Evolutionary conservation across 2,888 invertebrate species (phyloP), one percentile per base, ranked within the genome.

Genomic region (Agrotis clavis): DNA sequence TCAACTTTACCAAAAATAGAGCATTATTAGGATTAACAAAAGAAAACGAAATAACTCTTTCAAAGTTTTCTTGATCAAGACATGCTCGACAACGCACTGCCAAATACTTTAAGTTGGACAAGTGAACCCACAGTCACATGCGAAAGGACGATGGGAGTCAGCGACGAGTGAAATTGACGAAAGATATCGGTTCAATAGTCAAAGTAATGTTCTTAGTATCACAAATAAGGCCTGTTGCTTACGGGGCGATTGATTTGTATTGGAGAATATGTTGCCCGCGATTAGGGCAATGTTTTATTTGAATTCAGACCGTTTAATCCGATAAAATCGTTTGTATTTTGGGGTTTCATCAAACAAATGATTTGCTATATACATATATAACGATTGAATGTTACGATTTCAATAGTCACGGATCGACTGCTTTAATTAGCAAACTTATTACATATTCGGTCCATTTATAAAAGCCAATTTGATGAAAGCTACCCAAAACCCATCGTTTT

Each of bases 111-210:
- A 48, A 76, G 60, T 61, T 21, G 18, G 41, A 54, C 47, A 18
- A 69, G 50, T 59, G 47, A 66, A 62, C 48, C 35, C 56, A 63
- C 78, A 48, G 48, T 45, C 21, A 73, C 53, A 71, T 67, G 66
- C 2, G 30, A 67, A 30, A 16, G 60, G 25, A 51, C 9, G 63
- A 77, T 71, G 48, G 47, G 48, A 82, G 14, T 13, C 74, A 71
- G 68, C 56, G 77, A 72, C 45, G 77, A 67, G 74, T 82, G 54
- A 82, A 80, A 82, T 80, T 73, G 81, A 76, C 66, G 76, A 48
- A 56, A 66, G 68, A 56, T 1, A 30, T n/a, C 76, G 70, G 64
- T 67, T 51, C 64, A 67, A 51, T 57, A 64, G 67, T 79, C 82
- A 77, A 77, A 82, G 67, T 61, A 56, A 66, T 67, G 77, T 63